These are phyloP conservation scores for Todiramphus chloris DNA, from an alignment of 2,113 vertebrate genomes.

Conservation along the genomic window DNA sequence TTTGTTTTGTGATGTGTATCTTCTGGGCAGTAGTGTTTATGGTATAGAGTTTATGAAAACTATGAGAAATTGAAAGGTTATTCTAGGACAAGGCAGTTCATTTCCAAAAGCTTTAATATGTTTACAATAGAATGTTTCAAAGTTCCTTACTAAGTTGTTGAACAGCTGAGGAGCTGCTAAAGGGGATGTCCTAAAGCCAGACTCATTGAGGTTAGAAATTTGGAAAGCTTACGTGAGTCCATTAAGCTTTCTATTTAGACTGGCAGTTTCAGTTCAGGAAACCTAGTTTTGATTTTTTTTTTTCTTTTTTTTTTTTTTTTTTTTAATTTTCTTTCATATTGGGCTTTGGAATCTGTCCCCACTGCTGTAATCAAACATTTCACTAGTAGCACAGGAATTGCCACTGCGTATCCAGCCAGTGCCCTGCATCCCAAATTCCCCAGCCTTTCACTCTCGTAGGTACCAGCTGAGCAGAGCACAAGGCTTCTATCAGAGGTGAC, in stretches of 20 bases:
- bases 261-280: slow-evolving; percentile 38
- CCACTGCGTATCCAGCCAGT: neutral
- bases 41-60: neutral
- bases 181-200: slow-evolving; percentile 45
- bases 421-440: neutral
- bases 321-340: neutral
- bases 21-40: neutral
- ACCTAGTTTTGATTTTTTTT: neutral
- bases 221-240: slow-evolving; percentile 21
- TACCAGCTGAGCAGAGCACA: neutral
- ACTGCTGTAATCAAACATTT: neutral
- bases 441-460: neutral
- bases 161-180: slow-evolving; percentile 46
- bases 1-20: neutral
- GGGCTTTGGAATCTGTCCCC: neutral
- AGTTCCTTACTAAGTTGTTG: slow-evolving; percentile 1
- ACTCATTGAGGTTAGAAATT: slow-evolving; percentile 43
- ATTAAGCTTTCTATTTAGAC: slow-evolving; percentile 49
- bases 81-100: slow-evolving; percentile 12
- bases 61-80: slow-evolving; percentile 28
- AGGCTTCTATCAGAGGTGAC: neutral
- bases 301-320: neutral
- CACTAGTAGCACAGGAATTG: neutral
- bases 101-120: slow-evolving; percentile 3
- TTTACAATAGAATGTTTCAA: slow-evolving; percentile 23